Evolutionary conservation across 2,888 invertebrate genomes (phyloP).

Genomic region (Empis livida): DNA sequence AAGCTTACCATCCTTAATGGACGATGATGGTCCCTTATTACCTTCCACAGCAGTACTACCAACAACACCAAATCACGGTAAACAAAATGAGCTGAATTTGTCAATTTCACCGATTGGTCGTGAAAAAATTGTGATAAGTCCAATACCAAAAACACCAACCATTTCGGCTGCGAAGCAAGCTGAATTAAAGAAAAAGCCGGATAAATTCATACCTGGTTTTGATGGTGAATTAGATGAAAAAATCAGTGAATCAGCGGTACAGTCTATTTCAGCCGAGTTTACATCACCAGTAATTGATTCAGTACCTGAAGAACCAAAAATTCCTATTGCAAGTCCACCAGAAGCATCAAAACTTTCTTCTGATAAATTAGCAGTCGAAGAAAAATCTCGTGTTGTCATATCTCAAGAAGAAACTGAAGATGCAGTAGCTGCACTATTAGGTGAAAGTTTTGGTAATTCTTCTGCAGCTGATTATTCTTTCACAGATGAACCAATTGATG

Average conservation of each 20-base stretch:
- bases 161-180: conserved; percentile 17
- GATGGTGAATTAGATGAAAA: conserved; percentile 53
- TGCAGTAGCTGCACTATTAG: conserved; percentile 76
- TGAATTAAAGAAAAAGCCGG: conserved; percentile 38
- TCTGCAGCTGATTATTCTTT: conserved; percentile 39
- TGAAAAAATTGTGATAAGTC: conserved; percentile 38
- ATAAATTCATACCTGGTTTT: conserved; percentile 54
- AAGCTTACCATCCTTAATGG: conserved; percentile 47
- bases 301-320: conserved; percentile 31
- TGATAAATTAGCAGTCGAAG: conserved; percentile 52
- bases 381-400: conserved; percentile 69
- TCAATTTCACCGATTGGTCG: conserved; percentile 27
- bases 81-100: background rate
- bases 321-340: conserved; percentile 31
- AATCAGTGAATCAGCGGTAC: conserved; percentile 67
- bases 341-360: conserved; percentile 34
- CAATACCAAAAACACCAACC: conserved; percentile 44
- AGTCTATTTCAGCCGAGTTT: conserved; percentile 55
- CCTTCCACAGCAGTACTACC: background rate
- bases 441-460: conserved; percentile 67
- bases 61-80: background rate
- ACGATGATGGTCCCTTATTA: conserved; percentile 50
- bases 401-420: conserved; percentile 89
- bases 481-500: conserved; percentile 22
- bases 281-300: conserved; percentile 32